Base-by-base conservation (phyloP, 2,797 vertebrate genomes). In the Micrastur ruficollis region DNA sequence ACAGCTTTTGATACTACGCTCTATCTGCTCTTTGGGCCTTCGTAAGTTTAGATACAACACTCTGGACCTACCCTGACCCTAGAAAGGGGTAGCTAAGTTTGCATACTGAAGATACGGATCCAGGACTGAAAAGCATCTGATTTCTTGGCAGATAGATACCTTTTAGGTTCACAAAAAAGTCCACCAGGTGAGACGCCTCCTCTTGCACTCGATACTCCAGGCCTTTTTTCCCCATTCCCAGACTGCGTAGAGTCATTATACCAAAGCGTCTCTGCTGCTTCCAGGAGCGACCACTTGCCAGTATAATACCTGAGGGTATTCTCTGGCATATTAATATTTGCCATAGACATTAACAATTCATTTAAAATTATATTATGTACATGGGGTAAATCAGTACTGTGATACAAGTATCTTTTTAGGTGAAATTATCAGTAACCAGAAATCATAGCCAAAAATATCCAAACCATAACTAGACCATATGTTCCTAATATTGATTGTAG, bases 221-320 rank as follows among this genome's bases (percentile, higher is more conserved):
- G 23, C 58, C 95, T 86, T 89, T 98, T 71, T 98, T 98, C 27
- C 97, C 97, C 96, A 98, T 91, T 34, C 98, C 98, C 85, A 98
- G 89, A 34, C 65, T 97, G 38, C 93, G 49, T 40, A 98, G 86
- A 63, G 95, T 92, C 78, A 36, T 97, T 79, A 98, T 84, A 44
- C 95, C 82, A 88, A 98, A 98, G 52, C 80, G 85, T 14, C 97
- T 94, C 32, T 90, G 97, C 68, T 97, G 96, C 76, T 97, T 98
- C 98, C 97, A 98, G 11, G 1, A 74, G 40, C 36, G 78, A 42
- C 98, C 97, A 32, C 36, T 97, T 58, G 97, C 91, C 47, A 95
- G 72, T 40, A 91, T 12, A 80, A 98, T 59, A 70, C 97, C 97
- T 98, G 75, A 74, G 44, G 44, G 66, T 12, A 42, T 89, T 89